Evolutionary conservation across 2,113 vertebrate species (phyloP), one percentile per base, ranked within the genome.

Genomic region (Cichladusa arquata): DNA sequence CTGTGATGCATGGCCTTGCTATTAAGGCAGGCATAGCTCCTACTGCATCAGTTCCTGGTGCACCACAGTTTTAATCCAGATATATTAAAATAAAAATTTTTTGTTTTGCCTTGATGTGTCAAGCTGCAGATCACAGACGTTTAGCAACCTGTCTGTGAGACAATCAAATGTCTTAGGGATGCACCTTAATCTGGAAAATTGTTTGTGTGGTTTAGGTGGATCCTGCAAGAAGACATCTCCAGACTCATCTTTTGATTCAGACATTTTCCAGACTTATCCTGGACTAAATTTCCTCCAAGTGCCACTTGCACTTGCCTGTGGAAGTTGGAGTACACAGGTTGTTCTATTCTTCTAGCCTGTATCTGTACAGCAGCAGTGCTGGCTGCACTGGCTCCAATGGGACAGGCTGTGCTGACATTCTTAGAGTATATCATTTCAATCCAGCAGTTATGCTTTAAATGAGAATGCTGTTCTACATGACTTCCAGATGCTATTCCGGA

Each of bases 331-430:
- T 16, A 45, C 18, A 33, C 3, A 14, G 33, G 10, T 24, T 0
- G 0, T 9, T 15, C n/a, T 61, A 11, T 81, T 78, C 18, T 26
- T 40, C 36, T 33, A 28, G 13, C 6, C 26, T 53, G 2, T 5
- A 16, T 44, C 20, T 48, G 16, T 60, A 56, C 53, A 25, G 2
- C 26, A 26, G 4, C 14, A 29, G 6, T 8, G 2, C 13, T 72
- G 47, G 19, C 67, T 72, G 34, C 19, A 56, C 20, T 25, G 44
- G 54, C 23, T 88, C 33, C 50, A 65, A 1, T 2, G 6, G 15
- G 13, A 62, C 19, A 50, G 47, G 38, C 18, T 58, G 16, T 33
- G 22, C 5, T 64, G 33, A 17, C 4, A 54, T 71, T 13, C 13
- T 61, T 31, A 15, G 22, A 58, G 6, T 15, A 5, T 2, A 6